Base-by-base conservation (phyloP, 1,140 invertebrate species). In the Parapsyche elsis region DNA sequence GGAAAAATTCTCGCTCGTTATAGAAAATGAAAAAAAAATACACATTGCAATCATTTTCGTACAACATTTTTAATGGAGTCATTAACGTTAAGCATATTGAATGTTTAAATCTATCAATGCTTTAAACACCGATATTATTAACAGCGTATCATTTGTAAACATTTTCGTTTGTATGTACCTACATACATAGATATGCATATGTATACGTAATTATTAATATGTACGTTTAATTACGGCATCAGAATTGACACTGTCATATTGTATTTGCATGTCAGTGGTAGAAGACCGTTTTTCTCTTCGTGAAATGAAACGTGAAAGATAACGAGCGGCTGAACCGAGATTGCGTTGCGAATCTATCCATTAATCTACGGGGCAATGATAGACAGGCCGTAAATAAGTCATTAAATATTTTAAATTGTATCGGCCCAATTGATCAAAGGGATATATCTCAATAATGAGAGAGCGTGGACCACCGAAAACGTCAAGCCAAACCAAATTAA, bases 351-450 rank as follows among this genome's bases (percentile, higher is more conserved):
- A 46, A 77, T 77, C 57, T 77, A 67, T 77, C 30, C 53, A 77
- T 77, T 77, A 77, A 67, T 77, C 57, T 59, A 75, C 73, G 24
- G 49, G 44, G 75, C 75, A 59, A 64, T 77, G 75, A 77, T 77
- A 77, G 75, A 77, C 75, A 77, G 57, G 75, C 57, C n/a, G 26
- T 77, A 77, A 77, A 77, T 64, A 67, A 77, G 75, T 77, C 53
- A 77, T 77, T 77, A 61, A 77, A 77, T 64, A 77, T 77, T 77
- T 77, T 75, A 57, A 77, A 77, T 77, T 77, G 59, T 77, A 77
- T 46, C 75, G 75, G 57, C 53, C 38, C 75, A 45, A 77, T 64
- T 77, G 75, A 77, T 77, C 75, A 24, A 57, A 57, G 57, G 53
- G 75, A 24, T 24, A 77, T 64, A 77, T 77, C 57, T 64, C 38